phyloP scores from a whole-genome alignment of 2,113 vertebrate species.

The Athene cunicularia region DNA sequence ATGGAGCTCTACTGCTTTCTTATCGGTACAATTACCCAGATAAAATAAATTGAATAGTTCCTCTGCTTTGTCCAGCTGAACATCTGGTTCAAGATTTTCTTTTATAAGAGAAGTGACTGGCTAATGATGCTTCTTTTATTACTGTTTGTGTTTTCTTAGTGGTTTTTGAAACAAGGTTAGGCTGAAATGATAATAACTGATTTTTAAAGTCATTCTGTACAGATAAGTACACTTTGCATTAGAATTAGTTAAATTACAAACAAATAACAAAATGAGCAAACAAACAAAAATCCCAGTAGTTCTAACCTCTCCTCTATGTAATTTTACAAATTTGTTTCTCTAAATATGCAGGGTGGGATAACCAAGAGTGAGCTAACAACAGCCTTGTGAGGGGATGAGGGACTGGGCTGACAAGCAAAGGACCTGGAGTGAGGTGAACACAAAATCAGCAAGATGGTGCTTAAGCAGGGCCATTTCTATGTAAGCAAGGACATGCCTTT shows the following conservation, averaged over 20 bases:
- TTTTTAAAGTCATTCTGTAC: neutral
- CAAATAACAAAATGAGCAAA: neutral
- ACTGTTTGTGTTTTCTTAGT: neutral
- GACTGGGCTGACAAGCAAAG: neutral
- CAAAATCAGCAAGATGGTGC: neutral
- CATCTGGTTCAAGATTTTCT: neutral
- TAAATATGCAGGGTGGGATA: neutral
- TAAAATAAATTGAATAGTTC: neutral
- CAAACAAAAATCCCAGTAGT: neutral
- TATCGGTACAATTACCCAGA: neutral
- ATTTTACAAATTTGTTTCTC: neutral
- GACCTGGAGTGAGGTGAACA: neutral
- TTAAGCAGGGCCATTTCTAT: neutral
- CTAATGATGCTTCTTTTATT: neutral
- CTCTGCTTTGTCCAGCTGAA: neutral
- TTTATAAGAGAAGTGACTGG: neutral
- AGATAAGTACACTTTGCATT: neutral
- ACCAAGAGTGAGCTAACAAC: neutral
- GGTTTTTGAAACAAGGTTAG: neutral
- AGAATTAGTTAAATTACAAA: neutral
- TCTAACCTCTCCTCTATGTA: neutral
- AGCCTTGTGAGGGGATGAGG: neutral
- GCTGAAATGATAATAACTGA: neutral
- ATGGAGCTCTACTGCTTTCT: neutral
- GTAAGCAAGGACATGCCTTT: neutral